phyloP scores from a whole-genome alignment of 2,797 vertebrate genomes.

The Manis crassicaudata region DNA sequence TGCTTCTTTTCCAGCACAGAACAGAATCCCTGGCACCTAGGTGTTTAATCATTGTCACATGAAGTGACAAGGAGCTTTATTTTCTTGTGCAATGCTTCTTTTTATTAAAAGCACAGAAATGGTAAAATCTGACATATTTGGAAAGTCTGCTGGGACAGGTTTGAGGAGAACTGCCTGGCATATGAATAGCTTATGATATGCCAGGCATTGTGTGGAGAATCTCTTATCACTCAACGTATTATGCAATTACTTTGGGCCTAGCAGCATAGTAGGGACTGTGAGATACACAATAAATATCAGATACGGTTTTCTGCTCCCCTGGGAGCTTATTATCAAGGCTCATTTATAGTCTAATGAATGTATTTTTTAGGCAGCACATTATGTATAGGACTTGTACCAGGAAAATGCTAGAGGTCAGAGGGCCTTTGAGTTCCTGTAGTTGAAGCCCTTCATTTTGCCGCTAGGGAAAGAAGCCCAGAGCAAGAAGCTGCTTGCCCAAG shows the following conservation, averaged over 20 bases:
- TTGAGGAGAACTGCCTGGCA: neutral
- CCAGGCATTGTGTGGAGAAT: neutral
- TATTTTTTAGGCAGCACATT: slow-evolving; percentile 30
- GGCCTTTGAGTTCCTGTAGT: neutral
- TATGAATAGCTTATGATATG: neutral
- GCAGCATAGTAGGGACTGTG: neutral
- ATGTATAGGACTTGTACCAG: neutral
- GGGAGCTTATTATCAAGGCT: slow-evolving; percentile 50
- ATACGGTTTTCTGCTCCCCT: slow-evolving; percentile 11
- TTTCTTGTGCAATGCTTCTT: slow-evolving; percentile 47
- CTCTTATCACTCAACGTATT: neutral
- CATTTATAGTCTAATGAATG: slow-evolving; percentile 21
- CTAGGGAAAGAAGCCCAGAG: neutral
- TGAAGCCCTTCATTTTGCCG: neutral
- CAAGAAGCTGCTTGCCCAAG: neutral
- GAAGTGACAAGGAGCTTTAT: slow-evolving; percentile 52
- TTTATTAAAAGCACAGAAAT: slow-evolving; percentile 55
- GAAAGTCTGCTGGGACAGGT: slow-evolving; percentile 27
- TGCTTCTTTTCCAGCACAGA: neutral
- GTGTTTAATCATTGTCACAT: slow-evolving; percentile 47
- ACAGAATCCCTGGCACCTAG: slow-evolving; percentile 20
- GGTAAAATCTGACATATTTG: slow-evolving; percentile 47
- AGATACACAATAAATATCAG: neutral
- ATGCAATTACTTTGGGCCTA: slow-evolving; percentile 4
- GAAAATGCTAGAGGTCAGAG: slow-evolving; percentile 30